Conservation (phyloP, 2,888 invertebrate species). For the Diachrysia chrysitis region DNA sequence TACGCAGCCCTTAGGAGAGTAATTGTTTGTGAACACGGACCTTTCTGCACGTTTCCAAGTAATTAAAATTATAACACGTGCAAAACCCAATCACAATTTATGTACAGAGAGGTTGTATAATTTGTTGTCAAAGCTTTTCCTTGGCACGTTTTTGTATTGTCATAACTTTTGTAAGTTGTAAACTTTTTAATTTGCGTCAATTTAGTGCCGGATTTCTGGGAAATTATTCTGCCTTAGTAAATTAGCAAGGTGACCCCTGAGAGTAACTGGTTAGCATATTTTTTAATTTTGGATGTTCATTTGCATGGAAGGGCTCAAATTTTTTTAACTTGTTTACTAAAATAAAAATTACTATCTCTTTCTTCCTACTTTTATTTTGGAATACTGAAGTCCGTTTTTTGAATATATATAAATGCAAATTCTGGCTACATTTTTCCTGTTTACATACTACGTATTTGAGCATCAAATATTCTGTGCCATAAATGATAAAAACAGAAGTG, state of each 20-base stretch:
- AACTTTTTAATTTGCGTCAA: conserved; percentile 23
- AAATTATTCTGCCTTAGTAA: conserved; percentile 24
- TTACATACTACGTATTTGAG: conserved; percentile 30
- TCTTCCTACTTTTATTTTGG: too few relatives aligned
- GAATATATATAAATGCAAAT: background rate
- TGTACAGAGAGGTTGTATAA: conserved; percentile 18
- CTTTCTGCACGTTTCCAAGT: conserved; percentile 40
- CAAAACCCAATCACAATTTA: conserved; percentile 38
- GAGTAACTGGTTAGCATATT: conserved; percentile 18
- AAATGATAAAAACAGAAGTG: conserved; percentile 27
- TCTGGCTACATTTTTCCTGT: conserved; percentile 20
- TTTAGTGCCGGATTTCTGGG: conserved; percentile 10
- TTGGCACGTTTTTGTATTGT: background rate
- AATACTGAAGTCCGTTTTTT: too few relatives aligned
- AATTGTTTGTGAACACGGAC: conserved; percentile 44
- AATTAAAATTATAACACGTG: conserved; percentile 48
- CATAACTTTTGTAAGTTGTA: conserved; percentile 11
- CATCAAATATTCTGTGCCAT: conserved; percentile 30
- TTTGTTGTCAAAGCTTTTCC: conserved; percentile 22
- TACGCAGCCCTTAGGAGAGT: conserved; percentile 24
- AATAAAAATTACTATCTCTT: background rate
- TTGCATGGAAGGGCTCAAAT: conserved; percentile 10
- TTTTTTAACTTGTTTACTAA: conserved; percentile 6
- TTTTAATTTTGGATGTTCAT: conserved; percentile 25
- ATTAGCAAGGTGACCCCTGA: conserved; percentile 15